Evolutionary conservation across 2,797 vertebrate genomes (phyloP), one percentile per base, ranked within the genome.

Genomic region (Dicrostonyx torquatus): DNA sequence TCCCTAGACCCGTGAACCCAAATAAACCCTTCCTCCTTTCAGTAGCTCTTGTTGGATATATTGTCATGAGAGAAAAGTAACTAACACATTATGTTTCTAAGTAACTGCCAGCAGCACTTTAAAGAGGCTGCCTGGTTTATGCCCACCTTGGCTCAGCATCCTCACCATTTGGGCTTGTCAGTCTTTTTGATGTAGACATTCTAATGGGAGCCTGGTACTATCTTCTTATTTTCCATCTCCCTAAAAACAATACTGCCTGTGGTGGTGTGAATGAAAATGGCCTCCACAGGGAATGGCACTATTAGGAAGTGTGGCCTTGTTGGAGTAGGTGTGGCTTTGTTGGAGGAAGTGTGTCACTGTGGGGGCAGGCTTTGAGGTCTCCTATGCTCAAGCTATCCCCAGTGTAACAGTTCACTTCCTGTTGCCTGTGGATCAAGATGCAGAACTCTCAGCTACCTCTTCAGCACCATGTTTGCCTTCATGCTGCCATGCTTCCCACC

Each of bases 91-190:
- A 5, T 17, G n/a, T 60, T 62, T 58, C 78, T 13, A 43, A 55
- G 90, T 40, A 62, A 48, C 64, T 60, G 12, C 43, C 20, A 5
- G 14, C 26, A 18, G 34, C 45, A 29, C 48, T 68, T 53, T 45
- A 31, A 11, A 20, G 48, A 1, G 43, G 22, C 29, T 34, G 34
- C 5, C 1, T 37, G 0, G 4, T 2, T 1, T 24, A 1, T 77
- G 53, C 76, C 50, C 72, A 17, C 14, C 48, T 68, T 29, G 14
- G n/a, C n/a, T 76, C 55, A 2, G 3, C 4, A 3, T 7, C 48
- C 37, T 50, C 73, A 2, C 73, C 60, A 4, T 12, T 1, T 34
- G 78, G n/a, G 5, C 66, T 68, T 45, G 22, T 70, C 68, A 0
- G 5, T 34, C 85, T 73, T 34, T 50, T 6, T 5, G 40, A 4